These are phyloP conservation scores for Monarcha castaneiventris DNA, from an alignment of 2,113 vertebrate species.

Conservation along the genomic window DNA sequence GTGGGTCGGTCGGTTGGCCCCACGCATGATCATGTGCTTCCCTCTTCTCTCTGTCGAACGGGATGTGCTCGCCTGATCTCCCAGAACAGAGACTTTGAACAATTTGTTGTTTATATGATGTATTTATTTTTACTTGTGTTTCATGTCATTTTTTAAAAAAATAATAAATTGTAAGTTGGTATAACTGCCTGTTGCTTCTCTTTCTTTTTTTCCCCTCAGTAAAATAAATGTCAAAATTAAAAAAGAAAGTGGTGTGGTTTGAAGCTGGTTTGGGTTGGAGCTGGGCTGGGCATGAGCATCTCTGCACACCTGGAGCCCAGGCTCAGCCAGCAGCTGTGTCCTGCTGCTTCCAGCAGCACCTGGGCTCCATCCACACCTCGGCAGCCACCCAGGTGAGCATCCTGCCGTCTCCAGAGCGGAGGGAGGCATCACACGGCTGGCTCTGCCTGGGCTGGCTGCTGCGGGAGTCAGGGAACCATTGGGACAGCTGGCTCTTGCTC, in stretches of 20 bases:
- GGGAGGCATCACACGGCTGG: rapidly evolving
- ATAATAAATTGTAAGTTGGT: conserved; percentile 83
- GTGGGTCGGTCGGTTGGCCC: conserved; percentile 37
- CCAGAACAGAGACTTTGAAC: conserved; percentile 76
- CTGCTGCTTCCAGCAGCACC: not conserved
- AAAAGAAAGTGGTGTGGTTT: not conserved
- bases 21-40: conserved; percentile 77
- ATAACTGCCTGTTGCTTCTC: conserved; percentile 74
- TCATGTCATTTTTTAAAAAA: conserved; percentile 83
- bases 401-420: not conserved
- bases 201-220: not conserved
- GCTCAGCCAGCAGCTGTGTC: not conserved
- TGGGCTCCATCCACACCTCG: not conserved
- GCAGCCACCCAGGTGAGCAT: rapidly evolving
- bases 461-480: not conserved
- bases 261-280: not conserved
- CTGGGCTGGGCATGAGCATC: not conserved
- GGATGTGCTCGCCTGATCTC: conserved; percentile 46
- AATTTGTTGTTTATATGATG: conserved; percentile 84
- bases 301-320: not conserved
- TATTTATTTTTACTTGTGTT: conserved; percentile 88
- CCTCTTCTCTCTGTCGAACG: conserved; percentile 72
- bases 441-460: not conserved
- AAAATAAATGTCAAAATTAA: conserved; percentile 58
- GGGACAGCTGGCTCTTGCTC: not conserved